A percentile compares a stretch with the other conserved stretches of the same genome.
These are phyloP conservation scores for Xylota sylvarum DNA, from an alignment of 2,888 invertebrate species.

Conservation along the genomic window DNA sequence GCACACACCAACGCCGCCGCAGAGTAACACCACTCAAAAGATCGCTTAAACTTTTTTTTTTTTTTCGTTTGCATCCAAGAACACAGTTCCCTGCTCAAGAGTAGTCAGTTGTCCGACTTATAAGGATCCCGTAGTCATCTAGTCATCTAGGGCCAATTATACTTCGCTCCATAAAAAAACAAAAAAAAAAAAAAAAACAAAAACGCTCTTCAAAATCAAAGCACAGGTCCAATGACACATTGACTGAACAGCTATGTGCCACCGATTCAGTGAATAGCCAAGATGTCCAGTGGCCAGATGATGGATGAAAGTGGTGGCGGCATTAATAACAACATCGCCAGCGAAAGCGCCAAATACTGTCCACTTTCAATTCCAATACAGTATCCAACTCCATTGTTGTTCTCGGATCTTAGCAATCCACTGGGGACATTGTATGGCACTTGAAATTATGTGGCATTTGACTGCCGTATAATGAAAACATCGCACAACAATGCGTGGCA, in stretches of 20 bases:
- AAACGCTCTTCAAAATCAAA: conserved; percentile 34
- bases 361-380: conserved; percentile 56
- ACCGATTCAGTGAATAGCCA: conserved; percentile 34
- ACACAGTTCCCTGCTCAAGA: neutral
- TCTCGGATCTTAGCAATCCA: conserved; percentile 26
- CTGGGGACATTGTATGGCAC: conserved; percentile 44
- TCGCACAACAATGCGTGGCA: conserved; percentile 60
- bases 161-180: conserved; percentile 19
- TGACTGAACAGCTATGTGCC: conserved; percentile 11
- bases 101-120: neutral
- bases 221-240: conserved; percentile 48
- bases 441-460: conserved; percentile 66
- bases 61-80: neutral
- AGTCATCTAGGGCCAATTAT: conserved; percentile 45
- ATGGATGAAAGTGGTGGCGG: conserved; percentile 58
- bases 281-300: conserved; percentile 52
- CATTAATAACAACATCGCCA: conserved; percentile 52
- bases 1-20: conserved; percentile 28
- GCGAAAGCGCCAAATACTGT: conserved; percentile 61
- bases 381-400: conserved; percentile 31
- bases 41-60: neutral
- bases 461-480: conserved; percentile 60
- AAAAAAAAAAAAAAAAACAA: neutral
- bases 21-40: conserved; percentile 28
- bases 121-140: conserved; percentile 19